Conservation (phyloP, 2,113 vertebrate genomes). For the Pteruthius melanotis region DNA sequence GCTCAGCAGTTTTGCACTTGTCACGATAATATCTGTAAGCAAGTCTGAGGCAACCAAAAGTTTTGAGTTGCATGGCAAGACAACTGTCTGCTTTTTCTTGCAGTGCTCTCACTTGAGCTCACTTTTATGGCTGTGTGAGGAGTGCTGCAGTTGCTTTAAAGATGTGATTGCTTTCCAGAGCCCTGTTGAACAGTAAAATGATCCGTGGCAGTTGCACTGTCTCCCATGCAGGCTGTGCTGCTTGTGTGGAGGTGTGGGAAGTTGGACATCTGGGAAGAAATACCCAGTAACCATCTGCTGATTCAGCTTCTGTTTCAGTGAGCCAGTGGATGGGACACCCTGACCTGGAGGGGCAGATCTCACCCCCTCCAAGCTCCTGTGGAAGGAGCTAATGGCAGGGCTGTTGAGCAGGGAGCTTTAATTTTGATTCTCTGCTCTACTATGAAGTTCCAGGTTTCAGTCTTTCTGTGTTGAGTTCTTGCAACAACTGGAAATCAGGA, state of each 20-base stretch:
- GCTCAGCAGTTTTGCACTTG: neutral
- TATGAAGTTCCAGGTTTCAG: neutral
- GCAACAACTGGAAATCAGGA: neutral
- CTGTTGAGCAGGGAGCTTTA: neutral
- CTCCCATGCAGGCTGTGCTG: neutral
- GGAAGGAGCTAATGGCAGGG: neutral
- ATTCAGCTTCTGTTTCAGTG: neutral
- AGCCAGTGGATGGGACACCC: fast-evolving
- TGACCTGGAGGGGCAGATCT: neutral
- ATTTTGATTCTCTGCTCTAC: neutral
- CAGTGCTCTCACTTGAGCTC: neutral
- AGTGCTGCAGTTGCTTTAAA: neutral
- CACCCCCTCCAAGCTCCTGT: neutral
- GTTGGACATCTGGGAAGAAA: fast-evolving
- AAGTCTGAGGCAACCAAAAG: neutral
- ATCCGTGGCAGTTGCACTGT: fast-evolving
- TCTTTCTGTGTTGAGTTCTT: neutral
- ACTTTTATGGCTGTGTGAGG: neutral
- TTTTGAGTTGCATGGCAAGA: neutral
- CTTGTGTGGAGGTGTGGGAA: neutral
- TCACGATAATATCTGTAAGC: neutral
- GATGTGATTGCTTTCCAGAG: neutral
- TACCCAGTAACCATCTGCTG: fast-evolving
- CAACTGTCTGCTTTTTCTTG: neutral
- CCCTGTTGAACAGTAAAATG: fast-evolving